phyloP scores from a whole-genome alignment of 2,113 vertebrate genomes.

The Tragelaphus buxtoni region DNA sequence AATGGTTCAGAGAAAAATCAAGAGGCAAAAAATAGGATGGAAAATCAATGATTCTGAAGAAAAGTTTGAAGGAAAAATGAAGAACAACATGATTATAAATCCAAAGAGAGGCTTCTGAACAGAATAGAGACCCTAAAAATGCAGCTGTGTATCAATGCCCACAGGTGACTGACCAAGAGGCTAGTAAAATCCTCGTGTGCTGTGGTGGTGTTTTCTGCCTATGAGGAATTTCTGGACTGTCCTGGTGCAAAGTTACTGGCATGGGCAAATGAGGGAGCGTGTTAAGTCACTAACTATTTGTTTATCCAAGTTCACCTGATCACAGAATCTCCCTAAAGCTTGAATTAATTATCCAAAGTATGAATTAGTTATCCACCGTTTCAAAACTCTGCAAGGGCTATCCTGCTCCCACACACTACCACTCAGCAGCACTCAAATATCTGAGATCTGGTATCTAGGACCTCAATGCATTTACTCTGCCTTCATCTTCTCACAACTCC shows the following conservation, averaged over 20 bases:
- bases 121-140: conserved; percentile 4
- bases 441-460: not conserved
- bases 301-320: not conserved
- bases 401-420: not conserved
- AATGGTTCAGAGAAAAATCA: conserved; percentile 2
- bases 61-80: conserved; percentile 16
- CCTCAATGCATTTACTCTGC: not conserved
- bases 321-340: not conserved
- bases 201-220: not conserved
- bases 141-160: not conserved
- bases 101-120: not conserved
- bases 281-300: not conserved
- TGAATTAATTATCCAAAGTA: not conserved
- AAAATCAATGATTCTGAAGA: conserved; percentile 7
- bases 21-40: not conserved
- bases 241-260: not conserved
- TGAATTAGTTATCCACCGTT: not conserved
- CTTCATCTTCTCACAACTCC: not conserved
- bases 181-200: not conserved
- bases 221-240: not conserved
- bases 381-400: conserved; percentile 30
- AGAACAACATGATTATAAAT: conserved; percentile 15
- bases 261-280: conserved; percentile 11
- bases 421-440: not conserved
- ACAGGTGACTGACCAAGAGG: not conserved